Evolutionary conservation across 2,888 invertebrate genomes (phyloP), one percentile per base, ranked within the genome.

Genomic region (Deilephila elpenor): DNA sequence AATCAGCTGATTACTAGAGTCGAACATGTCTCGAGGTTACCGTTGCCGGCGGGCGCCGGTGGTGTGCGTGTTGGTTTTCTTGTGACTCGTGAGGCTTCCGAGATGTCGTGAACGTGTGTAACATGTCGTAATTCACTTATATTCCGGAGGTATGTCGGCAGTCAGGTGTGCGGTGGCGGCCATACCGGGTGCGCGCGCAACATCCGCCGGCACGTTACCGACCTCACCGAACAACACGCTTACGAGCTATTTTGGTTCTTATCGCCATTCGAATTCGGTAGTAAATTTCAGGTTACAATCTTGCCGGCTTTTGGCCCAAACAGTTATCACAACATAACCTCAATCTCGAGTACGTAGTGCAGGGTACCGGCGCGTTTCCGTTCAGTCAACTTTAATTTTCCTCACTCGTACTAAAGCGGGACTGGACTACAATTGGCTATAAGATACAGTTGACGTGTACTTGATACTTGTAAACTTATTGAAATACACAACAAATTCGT

Each of bases 241-340:
- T 83, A 82, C 89, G 86, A 87, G 85, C 90, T 86, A 93, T 87
- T 91, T 84, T 88, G 86, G 86, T 83, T 88, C 90, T 88, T 93
- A 93, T 86, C 81, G 74, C 83, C 81, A 82, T 80, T 78, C 80
- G 77, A 78, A 83, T 90, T 91, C 84, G 88, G 92, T 88, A 80
- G 79, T 75, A 85, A 86, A 87, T 91, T 83, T 82, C 79, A 82
- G 76, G 76, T 77, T 79, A 79, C 76, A 82, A 82, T 82, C 78
- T 82, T 81, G 83, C 90, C 92, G 92, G 91, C 89, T 90, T 91
- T 88, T 89, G 84, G 85, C 84, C 85, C 86, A 88, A 92, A 91
- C 89, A 89, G 89, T 89, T 90, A 93, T 93, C 92, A 94, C 91
- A 94, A 94, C 94, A 94, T 94, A 94, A 94, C 94, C 94, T 94